Conservation (phyloP, 2,888 invertebrate genomes). For the Amphipyra berbera region DNA sequence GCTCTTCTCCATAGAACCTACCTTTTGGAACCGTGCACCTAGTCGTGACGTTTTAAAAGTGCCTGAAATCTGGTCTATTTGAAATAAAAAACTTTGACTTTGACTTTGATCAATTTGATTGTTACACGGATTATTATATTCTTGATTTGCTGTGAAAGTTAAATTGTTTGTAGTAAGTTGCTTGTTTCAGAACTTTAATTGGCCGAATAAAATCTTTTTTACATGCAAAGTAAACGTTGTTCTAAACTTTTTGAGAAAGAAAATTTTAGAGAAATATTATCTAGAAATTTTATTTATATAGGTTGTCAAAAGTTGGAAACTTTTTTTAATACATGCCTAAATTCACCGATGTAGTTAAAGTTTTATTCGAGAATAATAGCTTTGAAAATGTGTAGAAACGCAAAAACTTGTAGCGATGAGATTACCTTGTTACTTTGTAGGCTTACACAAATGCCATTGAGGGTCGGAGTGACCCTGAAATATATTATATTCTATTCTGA, state of each 20-base stretch:
- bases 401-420: neutral
- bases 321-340: too few relatives aligned
- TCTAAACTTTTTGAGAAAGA: neutral
- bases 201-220: constrained; percentile 25
- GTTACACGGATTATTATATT: constrained; percentile 7
- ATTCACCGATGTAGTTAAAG: too few relatives aligned
- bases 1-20: too few relatives aligned
- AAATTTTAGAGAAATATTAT: constrained; percentile 17
- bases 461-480: constrained; percentile 14
- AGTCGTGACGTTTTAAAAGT: too few relatives aligned
- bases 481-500: constrained; percentile 4
- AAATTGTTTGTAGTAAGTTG: constrained; percentile 1
- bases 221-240: constrained; percentile 4
- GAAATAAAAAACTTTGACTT: too few relatives aligned
- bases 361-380: too few relatives aligned
- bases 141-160: constrained; percentile 9
- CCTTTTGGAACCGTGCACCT: too few relatives aligned
- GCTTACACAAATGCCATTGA: constrained; percentile 9
- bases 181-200: constrained; percentile 24
- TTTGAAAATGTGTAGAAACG: too few relatives aligned
- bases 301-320: constrained; percentile 14
- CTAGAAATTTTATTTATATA: constrained; percentile 19
- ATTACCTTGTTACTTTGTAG: neutral
- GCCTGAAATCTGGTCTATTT: too few relatives aligned
- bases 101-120: constrained; percentile 6